Evolutionary conservation across 2,888 invertebrate genomes (phyloP), one percentile per base, ranked within the genome.

Genomic region (Cerastis leucographa): DNA sequence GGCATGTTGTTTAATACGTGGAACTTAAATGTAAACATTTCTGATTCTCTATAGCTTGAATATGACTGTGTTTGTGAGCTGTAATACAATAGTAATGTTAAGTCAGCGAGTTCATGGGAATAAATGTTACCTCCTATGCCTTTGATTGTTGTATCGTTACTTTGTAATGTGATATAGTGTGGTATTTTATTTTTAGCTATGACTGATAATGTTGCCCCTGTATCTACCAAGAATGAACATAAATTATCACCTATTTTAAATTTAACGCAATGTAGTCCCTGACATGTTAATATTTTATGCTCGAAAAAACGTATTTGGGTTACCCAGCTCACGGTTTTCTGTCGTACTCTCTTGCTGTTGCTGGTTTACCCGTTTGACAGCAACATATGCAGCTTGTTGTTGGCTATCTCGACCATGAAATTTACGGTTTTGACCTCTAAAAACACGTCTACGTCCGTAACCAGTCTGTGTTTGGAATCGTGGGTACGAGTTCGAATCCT

Each of bases 111-210:
- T 64, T 64, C 64, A 64, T 22, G 3, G 40, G 64, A 64, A 64
- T 40, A 40, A 64, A 64, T 64, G 12, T 7, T 64, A 64, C 64
- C 64, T 22, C 64, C 64, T 22, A 64, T 64, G 64, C 64, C 64
- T 64, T 64, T 64, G 64, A 64, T 64, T 64, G 2, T 46, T 66
- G 46, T 66, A 66, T 66, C 29, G 46, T 66, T 66, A 67, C 49
- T 49, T 67, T 67, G 49, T 49, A 67, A 12, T 22, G n/a, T n/a
- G n/a, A n/a, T n/a, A n/a, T 64, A 42, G 14, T 64, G 46, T 49
- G 35, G 17, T 35, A 49, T 2, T 19, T 29, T 49, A 49, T 49
- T 67, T 64, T 67, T 67, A 67, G 22, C 29, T 67, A 22, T 67
- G 35, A 49, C 49, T 67, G 67, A 67, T 51, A 51, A 51, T 35